Conservation (phyloP, 2,797 vertebrate species). For the Enteromius paludinosus region DNA sequence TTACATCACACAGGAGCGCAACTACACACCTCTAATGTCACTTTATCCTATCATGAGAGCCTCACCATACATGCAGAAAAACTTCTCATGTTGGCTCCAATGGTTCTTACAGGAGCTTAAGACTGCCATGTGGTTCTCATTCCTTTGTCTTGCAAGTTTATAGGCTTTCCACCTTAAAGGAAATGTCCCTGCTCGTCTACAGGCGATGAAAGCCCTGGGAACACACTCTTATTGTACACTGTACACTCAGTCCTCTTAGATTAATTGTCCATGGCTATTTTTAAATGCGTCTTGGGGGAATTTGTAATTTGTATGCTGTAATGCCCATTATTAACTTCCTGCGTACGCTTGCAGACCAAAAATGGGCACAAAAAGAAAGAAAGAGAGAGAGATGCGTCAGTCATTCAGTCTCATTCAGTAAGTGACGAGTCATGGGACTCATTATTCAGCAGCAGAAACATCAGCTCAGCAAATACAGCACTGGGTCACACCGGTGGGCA, state of each 20-base stretch:
- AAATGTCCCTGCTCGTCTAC: conserved; percentile 14
- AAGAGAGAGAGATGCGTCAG: conserved; percentile 9
- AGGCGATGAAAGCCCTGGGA: conserved; percentile 25
- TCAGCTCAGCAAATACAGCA: conserved; percentile 14
- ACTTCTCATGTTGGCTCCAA: neutral
- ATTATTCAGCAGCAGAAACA: conserved; percentile 50
- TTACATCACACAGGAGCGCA: conserved; percentile 67
- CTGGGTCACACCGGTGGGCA: conserved; percentile 1
- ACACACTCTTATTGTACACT: neutral
- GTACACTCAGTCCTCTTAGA: conserved; percentile 29
- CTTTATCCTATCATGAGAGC: conserved; percentile 7
- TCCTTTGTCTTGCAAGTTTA: conserved; percentile 38
- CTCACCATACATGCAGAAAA: conserved; percentile 7
- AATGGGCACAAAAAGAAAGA: conserved; percentile 57
- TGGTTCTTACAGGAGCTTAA: conserved; percentile 4
- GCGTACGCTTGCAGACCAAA: conserved; percentile 66
- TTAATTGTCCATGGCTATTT: conserved; percentile 58
- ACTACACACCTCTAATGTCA: conserved; percentile 59
- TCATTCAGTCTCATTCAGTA: conserved; percentile 42
- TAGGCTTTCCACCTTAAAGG: conserved; percentile 19
- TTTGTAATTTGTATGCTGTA: conserved; percentile 65
- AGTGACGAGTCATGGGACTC: conserved; percentile 35
- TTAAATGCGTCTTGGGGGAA: conserved; percentile 42
- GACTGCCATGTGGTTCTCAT: conserved; percentile 30
- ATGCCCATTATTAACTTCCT: conserved; percentile 66